phyloP scores from a whole-genome alignment of 2,797 vertebrate genomes.

The Hyperoplus lanceolatus region DNA sequence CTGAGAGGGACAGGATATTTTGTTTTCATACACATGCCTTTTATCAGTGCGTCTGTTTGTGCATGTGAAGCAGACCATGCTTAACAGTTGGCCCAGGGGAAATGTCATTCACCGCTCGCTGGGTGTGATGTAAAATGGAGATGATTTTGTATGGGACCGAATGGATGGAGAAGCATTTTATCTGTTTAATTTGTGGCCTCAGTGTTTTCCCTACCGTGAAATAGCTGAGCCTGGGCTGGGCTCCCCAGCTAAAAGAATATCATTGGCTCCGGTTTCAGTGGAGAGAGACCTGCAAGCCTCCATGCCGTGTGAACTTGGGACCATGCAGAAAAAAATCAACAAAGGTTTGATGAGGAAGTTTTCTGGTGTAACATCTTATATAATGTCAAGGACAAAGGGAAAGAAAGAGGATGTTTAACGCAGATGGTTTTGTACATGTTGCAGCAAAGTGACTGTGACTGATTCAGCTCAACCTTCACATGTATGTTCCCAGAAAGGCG shows the following conservation, averaged over 20 bases:
- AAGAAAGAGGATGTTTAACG: background rate
- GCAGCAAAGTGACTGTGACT: constrained; percentile 6
- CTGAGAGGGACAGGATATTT: constrained; percentile 53
- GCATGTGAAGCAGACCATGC: constrained; percentile 63
- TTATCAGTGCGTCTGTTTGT: constrained; percentile 35
- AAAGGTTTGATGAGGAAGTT: constrained; percentile 5
- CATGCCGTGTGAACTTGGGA: constrained; percentile 3
- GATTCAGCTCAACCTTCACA: constrained; percentile 9
- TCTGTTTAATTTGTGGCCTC: constrained; percentile 62
- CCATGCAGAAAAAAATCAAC: background rate
- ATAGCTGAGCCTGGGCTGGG: constrained; percentile 58
- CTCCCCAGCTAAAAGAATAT: constrained; percentile 46
- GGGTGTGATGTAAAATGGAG: constrained; percentile 66
- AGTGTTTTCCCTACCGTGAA: constrained; percentile 62
- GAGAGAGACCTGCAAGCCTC: constrained; percentile 42
- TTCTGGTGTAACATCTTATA: constrained; percentile 4
- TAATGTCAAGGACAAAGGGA: background rate
- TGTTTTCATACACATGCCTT: constrained; percentile 52
- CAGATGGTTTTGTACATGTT: background rate
- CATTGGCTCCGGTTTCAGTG: constrained; percentile 54
- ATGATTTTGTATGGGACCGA: constrained; percentile 54
- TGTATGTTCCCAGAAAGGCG: background rate
- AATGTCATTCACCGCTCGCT: constrained; percentile 71
- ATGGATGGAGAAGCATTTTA: constrained; percentile 56
- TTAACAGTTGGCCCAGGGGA: constrained; percentile 70